These are phyloP conservation scores for Nestor notabilis DNA, from an alignment of 2,113 vertebrate genomes.

Conservation along the genomic window DNA sequence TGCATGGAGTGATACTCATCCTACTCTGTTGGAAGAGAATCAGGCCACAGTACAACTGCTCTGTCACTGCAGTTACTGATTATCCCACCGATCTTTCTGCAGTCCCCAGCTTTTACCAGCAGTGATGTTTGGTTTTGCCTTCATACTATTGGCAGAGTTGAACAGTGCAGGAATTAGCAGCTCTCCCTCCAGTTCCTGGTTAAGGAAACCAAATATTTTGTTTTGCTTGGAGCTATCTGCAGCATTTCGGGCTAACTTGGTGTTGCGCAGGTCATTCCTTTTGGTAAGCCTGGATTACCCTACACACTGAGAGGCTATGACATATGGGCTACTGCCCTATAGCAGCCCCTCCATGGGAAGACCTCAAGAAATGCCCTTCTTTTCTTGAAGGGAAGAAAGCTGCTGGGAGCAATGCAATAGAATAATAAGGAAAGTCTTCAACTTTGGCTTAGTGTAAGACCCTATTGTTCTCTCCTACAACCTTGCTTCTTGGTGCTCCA, in stretches of 20 bases:
- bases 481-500: not conserved
- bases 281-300: not conserved
- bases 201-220: not conserved
- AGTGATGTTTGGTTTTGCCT: not conserved
- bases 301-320: not conserved
- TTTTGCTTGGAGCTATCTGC: not conserved
- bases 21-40: fast-evolving
- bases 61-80: not conserved
- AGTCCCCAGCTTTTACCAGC: not conserved
- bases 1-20: not conserved
- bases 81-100: not conserved
- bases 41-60: not conserved
- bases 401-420: not conserved
- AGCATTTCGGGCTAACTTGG: not conserved
- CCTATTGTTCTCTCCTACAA: not conserved
- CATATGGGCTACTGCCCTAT: not conserved
- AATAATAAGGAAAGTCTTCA: not conserved
- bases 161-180: not conserved
- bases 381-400: not conserved
- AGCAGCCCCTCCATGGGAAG: not conserved
- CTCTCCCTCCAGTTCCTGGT: not conserved
- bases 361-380: not conserved
- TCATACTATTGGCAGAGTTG: not conserved
- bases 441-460: not conserved
- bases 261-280: not conserved